phyloP scores from a whole-genome alignment of 2,797 vertebrate genomes.

The Anas bahamensis region DNA sequence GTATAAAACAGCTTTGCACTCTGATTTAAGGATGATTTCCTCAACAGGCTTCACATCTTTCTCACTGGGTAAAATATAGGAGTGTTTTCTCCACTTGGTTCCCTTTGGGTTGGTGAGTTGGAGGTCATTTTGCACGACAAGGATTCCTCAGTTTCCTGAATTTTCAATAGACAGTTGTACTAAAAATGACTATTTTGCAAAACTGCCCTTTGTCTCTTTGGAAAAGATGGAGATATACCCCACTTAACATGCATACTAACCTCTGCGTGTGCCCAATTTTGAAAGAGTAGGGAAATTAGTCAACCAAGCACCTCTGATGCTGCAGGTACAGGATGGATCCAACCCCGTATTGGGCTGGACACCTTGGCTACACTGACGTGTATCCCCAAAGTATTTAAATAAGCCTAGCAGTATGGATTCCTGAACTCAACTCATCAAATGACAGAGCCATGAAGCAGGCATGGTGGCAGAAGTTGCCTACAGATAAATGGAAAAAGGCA shows the following conservation, averaged over 20 bases:
- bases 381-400: background rate
- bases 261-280: background rate
- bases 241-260: background rate
- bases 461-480: background rate
- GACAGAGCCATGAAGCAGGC: background rate
- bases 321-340: background rate
- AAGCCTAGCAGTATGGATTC: background rate
- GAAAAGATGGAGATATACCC: background rate
- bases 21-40: background rate
- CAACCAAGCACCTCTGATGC: background rate
- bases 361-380: too few species aligned
- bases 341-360: background rate
- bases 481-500: background rate
- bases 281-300: background rate
- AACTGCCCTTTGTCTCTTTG: background rate
- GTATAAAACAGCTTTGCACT: background rate
- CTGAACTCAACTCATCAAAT: background rate
- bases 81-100: background rate
- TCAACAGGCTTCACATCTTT: background rate
- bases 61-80: background rate
- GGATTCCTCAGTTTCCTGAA: background rate
- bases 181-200: background rate
- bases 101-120: background rate
- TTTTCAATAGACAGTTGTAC: background rate
- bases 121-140: background rate